Conservation (phyloP, 1,140 invertebrate genomes). For the Neodiprion virginianus region DNA sequence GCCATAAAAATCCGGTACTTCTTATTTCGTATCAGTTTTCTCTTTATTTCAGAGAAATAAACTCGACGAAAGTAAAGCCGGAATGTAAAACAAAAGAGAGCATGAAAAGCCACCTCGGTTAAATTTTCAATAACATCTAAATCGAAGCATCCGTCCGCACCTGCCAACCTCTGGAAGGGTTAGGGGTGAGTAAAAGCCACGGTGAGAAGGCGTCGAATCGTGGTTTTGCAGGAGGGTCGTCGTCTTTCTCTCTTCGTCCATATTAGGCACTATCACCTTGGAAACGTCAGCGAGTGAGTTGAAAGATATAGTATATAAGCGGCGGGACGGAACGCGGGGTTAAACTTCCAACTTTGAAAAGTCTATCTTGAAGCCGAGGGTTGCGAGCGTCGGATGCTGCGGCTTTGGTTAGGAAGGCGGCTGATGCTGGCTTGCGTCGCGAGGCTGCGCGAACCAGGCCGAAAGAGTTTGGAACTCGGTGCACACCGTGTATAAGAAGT, state of each 20-base stretch:
- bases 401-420: background rate
- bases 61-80: no score
- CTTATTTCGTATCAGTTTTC: no score
- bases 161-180: no score
- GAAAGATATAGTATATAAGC: background rate
- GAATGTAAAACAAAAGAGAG: no score
- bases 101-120: no score
- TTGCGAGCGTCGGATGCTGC: background rate
- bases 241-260: background rate
- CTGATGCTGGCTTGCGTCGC: background rate
- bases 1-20: no score
- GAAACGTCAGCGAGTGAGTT: background rate
- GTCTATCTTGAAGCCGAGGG: background rate
- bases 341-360: constrained; percentile 4
- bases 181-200: background rate
- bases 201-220: background rate
- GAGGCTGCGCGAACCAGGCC: background rate
- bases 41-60: no score
- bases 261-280: background rate
- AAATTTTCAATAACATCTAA: no score
- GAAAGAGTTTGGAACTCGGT: background rate
- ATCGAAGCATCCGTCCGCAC: no score
- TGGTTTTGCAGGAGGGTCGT: no score
- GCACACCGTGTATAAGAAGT: background rate
- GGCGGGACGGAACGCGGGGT: background rate